Evolutionary conservation across 2,113 vertebrate species (phyloP), one percentile per base, ranked within the genome.

Genomic region (Labrus mixtus): DNA sequence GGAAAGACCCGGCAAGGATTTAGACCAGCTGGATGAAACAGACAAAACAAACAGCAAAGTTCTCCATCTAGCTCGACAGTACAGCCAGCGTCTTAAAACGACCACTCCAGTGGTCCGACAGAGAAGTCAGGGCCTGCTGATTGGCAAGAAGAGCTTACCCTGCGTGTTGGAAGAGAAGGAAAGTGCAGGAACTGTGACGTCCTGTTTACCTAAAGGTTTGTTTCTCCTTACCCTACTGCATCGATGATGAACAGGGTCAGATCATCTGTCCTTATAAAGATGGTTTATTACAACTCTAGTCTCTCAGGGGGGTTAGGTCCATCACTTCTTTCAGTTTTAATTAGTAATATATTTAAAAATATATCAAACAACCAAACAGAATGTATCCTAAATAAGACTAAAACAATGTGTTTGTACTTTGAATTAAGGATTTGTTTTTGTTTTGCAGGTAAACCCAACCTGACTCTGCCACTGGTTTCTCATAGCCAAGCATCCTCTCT

Each of bases 41-140:
- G 90, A 94, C 62, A 68, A 65, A 29, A 50, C 56, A 0, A 91
- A 94, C 80, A 96, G 91, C 84, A 96, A 94, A 89, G 97, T 99
- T 23, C 96, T 95, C 56, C 93, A 96, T 83, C 90, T 99, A 84
- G 97, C 96, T 0, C 95, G 96, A 10, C 95, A 95, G 73, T 99
- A 96, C 90, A 98, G 96, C 90, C 96, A 97, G 71, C 91, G 95
- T 29, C 94, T 97, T 77, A 97, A 96, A 91, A 92, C 77, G 43
- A 90, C 67, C 68, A 91, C 25, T 54, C 87, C 84, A 0, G 22
- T 4, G 37, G 41, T 79, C 1, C 63, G 66, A 48, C 50, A 81
- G 39, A 64, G 25, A 1, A 87, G 78, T 0, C 89, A 46, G 16
- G 74, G 87, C 0, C 51, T 77, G 10, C 81, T 65, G 0, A 48